Evolutionary conservation across 2,113 vertebrate species (phyloP).

Genomic region (Peromyscus polionotus): DNA sequence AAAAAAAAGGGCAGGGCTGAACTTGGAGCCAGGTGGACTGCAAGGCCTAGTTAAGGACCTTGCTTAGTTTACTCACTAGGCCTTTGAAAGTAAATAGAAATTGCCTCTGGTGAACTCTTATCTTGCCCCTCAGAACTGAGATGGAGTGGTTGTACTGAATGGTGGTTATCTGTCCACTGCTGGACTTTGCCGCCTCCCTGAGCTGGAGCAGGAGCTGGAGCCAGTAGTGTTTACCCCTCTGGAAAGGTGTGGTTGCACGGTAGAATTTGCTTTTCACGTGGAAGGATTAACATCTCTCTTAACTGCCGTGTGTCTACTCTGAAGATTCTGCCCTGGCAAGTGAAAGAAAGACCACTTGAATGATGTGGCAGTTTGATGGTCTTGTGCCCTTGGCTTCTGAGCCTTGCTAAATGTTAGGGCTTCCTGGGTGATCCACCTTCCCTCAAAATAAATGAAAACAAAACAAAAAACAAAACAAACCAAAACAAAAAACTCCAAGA

Average conservation of each 20-base stretch:
- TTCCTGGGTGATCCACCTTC: not conserved
- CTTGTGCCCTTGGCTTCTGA: not conserved
- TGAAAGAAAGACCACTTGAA: not conserved
- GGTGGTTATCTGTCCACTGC: constrained; percentile 10
- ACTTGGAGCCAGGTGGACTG: not conserved
- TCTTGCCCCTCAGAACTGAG: not conserved
- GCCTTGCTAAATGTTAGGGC: not conserved
- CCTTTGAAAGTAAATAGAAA: constrained; percentile 47
- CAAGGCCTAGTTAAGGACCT: not conserved
- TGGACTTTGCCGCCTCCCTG: constrained; percentile 40
- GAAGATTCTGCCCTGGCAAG: not conserved
- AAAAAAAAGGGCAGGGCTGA: not conserved
- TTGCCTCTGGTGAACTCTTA: not conserved
- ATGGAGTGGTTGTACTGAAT: not conserved
- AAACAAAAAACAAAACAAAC: not conserved
- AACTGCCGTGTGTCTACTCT: not conserved
- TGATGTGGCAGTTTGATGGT: not conserved
- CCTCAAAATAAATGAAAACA: not conserved
- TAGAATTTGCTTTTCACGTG: constrained; percentile 20
- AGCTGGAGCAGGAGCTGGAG: constrained; percentile 30
- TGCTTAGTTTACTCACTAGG: constrained; percentile 33
- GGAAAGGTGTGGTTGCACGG: not conserved
- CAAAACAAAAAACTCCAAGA: not conserved
- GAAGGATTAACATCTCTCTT: constrained; percentile 17
- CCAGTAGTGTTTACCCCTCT: not conserved